phyloP scores from a whole-genome alignment of 2,797 vertebrate genomes.

The Etheostoma perlongum region DNA sequence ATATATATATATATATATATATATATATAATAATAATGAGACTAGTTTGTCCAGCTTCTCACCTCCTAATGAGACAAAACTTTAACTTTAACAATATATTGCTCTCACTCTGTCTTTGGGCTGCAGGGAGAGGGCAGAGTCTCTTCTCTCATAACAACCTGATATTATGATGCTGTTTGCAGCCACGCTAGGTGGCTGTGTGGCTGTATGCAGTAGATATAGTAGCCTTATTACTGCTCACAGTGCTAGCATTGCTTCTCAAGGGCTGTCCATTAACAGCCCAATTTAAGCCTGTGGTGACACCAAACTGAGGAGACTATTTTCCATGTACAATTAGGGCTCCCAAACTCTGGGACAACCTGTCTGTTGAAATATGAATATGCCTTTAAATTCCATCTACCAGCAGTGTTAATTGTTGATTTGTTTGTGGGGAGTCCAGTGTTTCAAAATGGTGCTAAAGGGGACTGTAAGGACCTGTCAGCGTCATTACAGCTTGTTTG shows the following conservation, averaged over 20 bases:
- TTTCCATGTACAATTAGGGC: constrained; percentile 36
- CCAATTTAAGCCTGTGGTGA: constrained; percentile 70
- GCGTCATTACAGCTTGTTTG: constrained; percentile 10
- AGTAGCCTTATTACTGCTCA: constrained; percentile 68
- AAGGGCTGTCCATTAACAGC: constrained; percentile 61
- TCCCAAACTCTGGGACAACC: background rate
- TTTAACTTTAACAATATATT: constrained; percentile 56
- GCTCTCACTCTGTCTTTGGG: constrained; percentile 19
- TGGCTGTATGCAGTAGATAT: constrained; percentile 56
- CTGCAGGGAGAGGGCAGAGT: constrained; percentile 17
- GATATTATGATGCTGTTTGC: constrained; percentile 60
- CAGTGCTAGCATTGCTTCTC: constrained; percentile 51
- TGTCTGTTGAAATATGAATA: constrained; percentile 32
- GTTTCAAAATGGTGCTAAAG: constrained; percentile 35
- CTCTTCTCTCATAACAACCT: constrained; percentile 60
- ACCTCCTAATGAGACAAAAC: constrained; percentile 64
- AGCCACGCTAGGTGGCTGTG: constrained; percentile 44
- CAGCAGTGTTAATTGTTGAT: constrained; percentile 28
- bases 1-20: background rate
- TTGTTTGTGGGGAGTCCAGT: constrained; percentile 29
- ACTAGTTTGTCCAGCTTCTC: constrained; percentile 52
- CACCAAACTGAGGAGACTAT: constrained; percentile 55
- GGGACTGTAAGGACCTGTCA: constrained; percentile 3
- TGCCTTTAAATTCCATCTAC: constrained; percentile 29
- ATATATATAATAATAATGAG: constrained; percentile 40